phyloP scores from a whole-genome alignment of 2,797 vertebrate species.

The Chaetodon trifasciatus region DNA sequence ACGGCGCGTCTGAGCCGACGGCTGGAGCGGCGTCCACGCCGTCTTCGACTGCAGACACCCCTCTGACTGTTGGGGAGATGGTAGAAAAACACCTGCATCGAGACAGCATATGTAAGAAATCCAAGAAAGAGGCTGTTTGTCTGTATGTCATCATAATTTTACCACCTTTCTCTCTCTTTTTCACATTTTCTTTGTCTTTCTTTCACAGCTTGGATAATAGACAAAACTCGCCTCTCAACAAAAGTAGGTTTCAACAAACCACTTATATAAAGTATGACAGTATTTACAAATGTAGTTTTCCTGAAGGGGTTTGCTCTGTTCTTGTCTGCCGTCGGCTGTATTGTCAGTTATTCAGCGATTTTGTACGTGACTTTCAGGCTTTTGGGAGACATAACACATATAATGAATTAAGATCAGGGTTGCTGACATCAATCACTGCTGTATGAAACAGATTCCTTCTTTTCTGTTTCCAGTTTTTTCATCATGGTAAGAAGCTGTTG shows the following conservation, averaged over 20 bases:
- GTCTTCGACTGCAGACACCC: accelerated
- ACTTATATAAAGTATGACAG: neutral
- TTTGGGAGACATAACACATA: no score
- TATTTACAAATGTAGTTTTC: neutral
- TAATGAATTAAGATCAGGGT: no score
- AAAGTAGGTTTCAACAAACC: slow-evolving; percentile 46
- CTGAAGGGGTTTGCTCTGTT: neutral
- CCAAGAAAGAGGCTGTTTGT: neutral
- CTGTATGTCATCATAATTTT: neutral
- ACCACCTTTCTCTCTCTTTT: accelerated
- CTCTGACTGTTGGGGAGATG: slow-evolving; percentile 38
- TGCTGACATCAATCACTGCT: no score
- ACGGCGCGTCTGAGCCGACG: neutral
- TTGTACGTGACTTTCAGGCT: no score
- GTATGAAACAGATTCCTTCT: no score
- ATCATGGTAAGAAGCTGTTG: neutral
- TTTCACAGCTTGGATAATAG: slow-evolving; percentile 14
- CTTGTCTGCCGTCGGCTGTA: no score
- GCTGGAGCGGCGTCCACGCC: accelerated
- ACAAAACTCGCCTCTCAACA: accelerated
- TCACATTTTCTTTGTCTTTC: neutral
- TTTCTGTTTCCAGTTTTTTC: neutral
- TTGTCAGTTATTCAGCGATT: no score
- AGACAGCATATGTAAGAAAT: slow-evolving; percentile 31
- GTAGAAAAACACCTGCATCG: accelerated